Evolutionary conservation across 2,113 vertebrate species (phyloP), one percentile per base, ranked within the genome.

Genomic region (Euleptes europaea): DNA sequence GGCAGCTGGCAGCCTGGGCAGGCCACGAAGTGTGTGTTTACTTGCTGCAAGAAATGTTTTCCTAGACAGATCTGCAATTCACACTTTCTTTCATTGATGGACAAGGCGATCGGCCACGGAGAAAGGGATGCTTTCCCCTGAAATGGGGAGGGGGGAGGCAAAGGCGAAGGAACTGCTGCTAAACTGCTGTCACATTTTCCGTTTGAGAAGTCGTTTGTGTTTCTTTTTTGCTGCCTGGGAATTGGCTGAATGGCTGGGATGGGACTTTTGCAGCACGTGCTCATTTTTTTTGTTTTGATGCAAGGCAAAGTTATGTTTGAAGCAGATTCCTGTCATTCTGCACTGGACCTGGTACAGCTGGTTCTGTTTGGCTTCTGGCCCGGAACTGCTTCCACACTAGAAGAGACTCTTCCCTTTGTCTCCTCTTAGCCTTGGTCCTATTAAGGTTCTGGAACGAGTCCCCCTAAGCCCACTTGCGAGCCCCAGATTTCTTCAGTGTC

Each of bases 1-100:
- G 1, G 51, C 42, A 26, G 49, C 84, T 80, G 49, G 81, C 69
- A 35, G 40, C 31, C 80, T 7, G 69, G 81, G 44, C 83, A 17
- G 86, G 78, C 87, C 88, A 90, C 85, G 82, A 73, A 57, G 78
- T 44, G 23, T 42, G 78, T 71, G 84, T 89, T 85, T 28, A 76
- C 83, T 67, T 12, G 78, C 82, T 73, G 76, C 42, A 44, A 31
- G 49, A 33, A 71, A 85, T 63, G 74, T 83, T 66, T 84, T 81
- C 78, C 82, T 71, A 23, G 66, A 67, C 82, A 71, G 84, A 85
- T 67, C 77, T 82, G 66, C 79, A 49, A 14, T 84, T 86, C 82
- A 60, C 82, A 73, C 83, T 80, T 77, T 63, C 75, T 82, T 42
- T 26, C 82, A 79, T 28, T 78, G 84, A 83, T 54, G 65, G 49